Conservation (phyloP, 2,113 vertebrate species). For the Atherinomorus stipes region DNA sequence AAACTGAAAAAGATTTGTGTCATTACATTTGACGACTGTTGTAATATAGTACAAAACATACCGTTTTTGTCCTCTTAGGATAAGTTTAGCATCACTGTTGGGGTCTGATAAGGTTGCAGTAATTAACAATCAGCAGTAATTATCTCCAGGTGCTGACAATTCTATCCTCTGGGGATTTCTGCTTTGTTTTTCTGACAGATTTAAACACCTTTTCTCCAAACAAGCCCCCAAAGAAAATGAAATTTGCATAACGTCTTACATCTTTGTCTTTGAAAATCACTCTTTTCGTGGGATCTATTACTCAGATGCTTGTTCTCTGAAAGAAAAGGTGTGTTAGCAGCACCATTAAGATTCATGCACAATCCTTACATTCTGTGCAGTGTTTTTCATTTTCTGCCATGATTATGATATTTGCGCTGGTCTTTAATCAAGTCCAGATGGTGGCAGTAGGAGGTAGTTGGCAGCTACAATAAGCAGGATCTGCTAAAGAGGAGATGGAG, state of each 20-base stretch:
- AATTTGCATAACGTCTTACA: conserved; percentile 10
- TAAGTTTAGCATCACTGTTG: conserved; percentile 12
- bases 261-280: conserved; percentile 10
- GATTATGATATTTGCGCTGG: conserved; percentile 28
- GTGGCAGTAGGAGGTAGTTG: conserved; percentile 48
- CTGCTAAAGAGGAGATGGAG: conserved; percentile 5
- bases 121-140: conserved; percentile 58
- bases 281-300: neutral
- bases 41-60: neutral
- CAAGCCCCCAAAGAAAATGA: conserved; percentile 5
- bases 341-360: neutral
- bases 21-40: neutral
- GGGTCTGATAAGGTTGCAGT: conserved; percentile 51
- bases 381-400: neutral
- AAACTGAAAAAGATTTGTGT: neutral
- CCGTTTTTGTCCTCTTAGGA: neutral
- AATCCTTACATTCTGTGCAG: neutral
- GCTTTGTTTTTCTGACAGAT: conserved; percentile 22
- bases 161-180: conserved; percentile 10
- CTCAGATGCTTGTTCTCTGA: neutral
- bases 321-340: neutral
- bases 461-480: conserved; percentile 23
- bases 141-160: conserved; percentile 62
- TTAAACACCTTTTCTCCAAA: neutral
- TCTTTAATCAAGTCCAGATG: conserved; percentile 56